These are phyloP conservation scores for Psittacara wagleri DNA, from an alignment of 2,113 vertebrate species.

Conservation along the genomic window DNA sequence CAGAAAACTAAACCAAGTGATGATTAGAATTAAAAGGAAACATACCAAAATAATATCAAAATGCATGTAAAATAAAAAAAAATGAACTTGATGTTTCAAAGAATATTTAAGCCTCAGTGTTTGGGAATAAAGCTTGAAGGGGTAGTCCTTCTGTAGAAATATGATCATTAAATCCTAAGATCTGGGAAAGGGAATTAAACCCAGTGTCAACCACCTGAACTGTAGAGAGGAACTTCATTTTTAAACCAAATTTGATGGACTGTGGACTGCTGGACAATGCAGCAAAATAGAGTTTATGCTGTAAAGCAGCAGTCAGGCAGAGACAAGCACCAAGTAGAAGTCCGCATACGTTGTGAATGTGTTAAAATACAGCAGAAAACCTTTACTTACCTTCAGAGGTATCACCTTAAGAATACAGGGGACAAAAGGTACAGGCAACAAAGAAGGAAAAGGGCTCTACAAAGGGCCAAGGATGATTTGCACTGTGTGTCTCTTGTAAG, in stretches of 20 bases:
- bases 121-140: neutral
- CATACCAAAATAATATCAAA: neutral
- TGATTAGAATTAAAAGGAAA: neutral
- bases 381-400: neutral
- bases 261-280: neutral
- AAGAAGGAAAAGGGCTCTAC: neutral
- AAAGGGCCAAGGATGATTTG: neutral
- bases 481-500: neutral
- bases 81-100: neutral
- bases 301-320: neutral
- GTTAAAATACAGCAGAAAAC: neutral
- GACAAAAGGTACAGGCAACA: neutral
- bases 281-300: neutral
- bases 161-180: neutral
- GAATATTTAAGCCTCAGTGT: neutral
- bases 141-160: neutral
- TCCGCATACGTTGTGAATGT: neutral
- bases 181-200: neutral
- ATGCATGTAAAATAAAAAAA: neutral
- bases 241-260: neutral
- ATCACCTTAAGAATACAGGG: neutral
- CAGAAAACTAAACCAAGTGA: neutral
- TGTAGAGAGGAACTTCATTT: neutral
- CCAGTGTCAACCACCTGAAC: neutral
- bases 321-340: neutral